Conservation (phyloP, 1,140 invertebrate genomes). For the Phymastichus coffea region DNA sequence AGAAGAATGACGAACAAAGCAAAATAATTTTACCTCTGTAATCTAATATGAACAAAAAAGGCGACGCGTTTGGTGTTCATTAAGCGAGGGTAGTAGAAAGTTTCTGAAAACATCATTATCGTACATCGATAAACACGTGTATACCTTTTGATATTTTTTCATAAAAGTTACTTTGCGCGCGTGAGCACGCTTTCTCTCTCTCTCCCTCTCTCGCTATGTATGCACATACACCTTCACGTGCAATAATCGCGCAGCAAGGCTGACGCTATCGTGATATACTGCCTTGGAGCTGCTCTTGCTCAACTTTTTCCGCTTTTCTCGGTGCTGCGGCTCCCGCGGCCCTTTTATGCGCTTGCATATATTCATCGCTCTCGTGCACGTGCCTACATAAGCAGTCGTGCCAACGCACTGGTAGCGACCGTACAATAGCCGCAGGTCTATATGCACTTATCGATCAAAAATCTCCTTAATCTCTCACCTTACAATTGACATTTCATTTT, state of each 20-base stretch:
- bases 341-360: neutral
- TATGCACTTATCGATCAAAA: slow-evolving; percentile 9
- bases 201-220: too few species aligned
- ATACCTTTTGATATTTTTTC: slow-evolving; percentile 19
- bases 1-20: too few species aligned
- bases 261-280: slow-evolving; percentile 41
- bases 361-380: neutral
- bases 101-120: slow-evolving; percentile 26
- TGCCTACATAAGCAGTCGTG: neutral
- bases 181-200: too few species aligned
- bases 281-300: slow-evolving; percentile 20
- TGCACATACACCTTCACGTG: too few species aligned
- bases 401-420: too few species aligned
- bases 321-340: neutral
- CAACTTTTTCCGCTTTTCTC: slow-evolving; percentile 15
- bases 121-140: slow-evolving; percentile 25
- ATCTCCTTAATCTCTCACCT: slow-evolving; percentile 13
- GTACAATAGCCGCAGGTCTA: neutral
- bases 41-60: too few species aligned
- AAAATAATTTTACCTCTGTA: too few species aligned
- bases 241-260: slow-evolving; percentile 28
- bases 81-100: slow-evolving; percentile 2
- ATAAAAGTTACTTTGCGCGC: slow-evolving; percentile 13
- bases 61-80: slow-evolving; percentile 2
- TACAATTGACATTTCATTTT: slow-evolving; percentile 6